Evolutionary conservation across 2,797 vertebrate genomes (phyloP).

Genomic region (Tenualosa ilisha): DNA sequence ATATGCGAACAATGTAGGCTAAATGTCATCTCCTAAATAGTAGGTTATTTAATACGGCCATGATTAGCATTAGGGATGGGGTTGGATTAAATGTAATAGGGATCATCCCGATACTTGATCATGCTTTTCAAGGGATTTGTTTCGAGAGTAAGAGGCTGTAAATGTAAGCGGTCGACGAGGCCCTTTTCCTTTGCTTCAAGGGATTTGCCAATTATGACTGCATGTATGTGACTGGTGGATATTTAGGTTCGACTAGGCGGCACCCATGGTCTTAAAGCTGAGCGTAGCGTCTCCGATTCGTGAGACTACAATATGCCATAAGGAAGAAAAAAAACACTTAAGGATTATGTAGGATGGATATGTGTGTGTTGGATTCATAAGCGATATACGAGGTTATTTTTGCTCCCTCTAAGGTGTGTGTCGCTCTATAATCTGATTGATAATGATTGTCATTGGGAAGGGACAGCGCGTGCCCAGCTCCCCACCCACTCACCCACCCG

Average conservation of each 20-base stretch:
- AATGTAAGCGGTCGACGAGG: neutral
- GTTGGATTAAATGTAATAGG: neutral
- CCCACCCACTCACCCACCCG: constrained; percentile 52
- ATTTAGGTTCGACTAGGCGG: neutral
- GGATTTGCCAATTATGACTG: neutral
- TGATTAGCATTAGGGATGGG: neutral
- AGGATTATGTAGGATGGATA: neutral
- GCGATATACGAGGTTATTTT: constrained; percentile 22
- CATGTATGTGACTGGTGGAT: neutral
- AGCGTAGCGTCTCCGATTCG: neutral
- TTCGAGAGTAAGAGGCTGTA: neutral
- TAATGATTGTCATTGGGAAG: constrained; percentile 51
- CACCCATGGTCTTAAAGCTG: neutral
- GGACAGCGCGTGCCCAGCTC: constrained; percentile 36
- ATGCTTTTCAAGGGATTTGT: constrained; percentile 13
- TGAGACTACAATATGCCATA: neutral
- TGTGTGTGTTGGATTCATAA: neutral
- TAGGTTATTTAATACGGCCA: neutral
- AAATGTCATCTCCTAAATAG: neutral
- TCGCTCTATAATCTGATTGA: constrained; percentile 30
- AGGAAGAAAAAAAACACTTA: neutral
- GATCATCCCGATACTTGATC: constrained; percentile 7
- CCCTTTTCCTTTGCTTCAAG: neutral
- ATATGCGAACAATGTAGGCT: neutral
- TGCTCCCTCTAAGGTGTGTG: constrained; percentile 32